Percentiles rank a stretch among this genome's conserved stretches.
Evolutionary conservation across 1,140 invertebrate genomes (phyloP).

Genomic region (Arion vulgaris): DNA sequence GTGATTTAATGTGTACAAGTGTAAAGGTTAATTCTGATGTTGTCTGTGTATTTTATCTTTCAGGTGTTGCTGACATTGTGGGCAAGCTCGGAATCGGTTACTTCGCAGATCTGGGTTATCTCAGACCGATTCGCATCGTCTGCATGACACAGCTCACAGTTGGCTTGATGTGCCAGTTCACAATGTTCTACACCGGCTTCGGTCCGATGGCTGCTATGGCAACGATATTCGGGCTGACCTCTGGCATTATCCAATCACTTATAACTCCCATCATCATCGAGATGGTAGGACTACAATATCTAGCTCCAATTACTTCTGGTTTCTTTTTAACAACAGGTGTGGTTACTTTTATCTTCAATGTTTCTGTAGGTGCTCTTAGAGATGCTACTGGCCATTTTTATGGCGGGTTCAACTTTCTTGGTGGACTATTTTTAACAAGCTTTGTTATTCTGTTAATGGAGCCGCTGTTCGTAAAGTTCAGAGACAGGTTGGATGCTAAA

Average conservation of each 20-base stretch:
- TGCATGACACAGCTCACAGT: not conserved
- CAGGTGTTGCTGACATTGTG: not conserved
- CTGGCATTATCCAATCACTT: not conserved
- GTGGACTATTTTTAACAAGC: not conserved
- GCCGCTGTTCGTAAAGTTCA: not conserved
- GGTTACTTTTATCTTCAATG: not conserved
- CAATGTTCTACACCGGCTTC: not conserved
- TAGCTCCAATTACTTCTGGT: not conserved
- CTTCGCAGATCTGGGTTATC: not conserved
- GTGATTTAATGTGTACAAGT: too few relatives aligned
- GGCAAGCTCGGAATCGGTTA: not conserved
- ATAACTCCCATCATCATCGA: not conserved
- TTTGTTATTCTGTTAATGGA: not conserved
- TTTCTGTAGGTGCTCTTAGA: not conserved
- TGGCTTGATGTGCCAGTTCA: not conserved
- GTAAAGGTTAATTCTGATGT: too few relatives aligned
- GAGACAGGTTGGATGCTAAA: not conserved
- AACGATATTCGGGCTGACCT: not conserved
- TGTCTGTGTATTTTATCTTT: not conserved
- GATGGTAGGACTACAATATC: not conserved
- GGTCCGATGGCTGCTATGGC: not conserved
- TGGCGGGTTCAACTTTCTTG: not conserved
- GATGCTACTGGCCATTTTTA: not conserved
- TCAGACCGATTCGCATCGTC: constrained; percentile 6
- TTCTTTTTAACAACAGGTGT: not conserved